A percentile compares a stretch with the other conserved stretches of the same genome.
Evolutionary conservation across 2,888 invertebrate genomes (phyloP).

Genomic region (Rhagium mordax): DNA sequence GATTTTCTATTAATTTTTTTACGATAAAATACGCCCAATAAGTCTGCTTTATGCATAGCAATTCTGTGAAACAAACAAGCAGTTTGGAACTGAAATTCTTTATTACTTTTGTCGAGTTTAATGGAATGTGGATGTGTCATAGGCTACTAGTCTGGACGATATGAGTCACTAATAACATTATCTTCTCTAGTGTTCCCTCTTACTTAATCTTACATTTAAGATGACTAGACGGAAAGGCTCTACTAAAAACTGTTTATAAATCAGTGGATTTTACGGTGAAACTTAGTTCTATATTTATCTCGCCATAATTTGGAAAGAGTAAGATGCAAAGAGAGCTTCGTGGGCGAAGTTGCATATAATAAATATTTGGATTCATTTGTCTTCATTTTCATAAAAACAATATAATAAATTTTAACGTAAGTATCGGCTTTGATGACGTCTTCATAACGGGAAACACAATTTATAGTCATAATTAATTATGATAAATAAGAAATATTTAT

Average conservation of each 20-base stretch:
- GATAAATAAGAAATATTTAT: no score
- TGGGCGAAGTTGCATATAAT: no score
- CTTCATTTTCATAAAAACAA: no score
- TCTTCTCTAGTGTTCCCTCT: not conserved
- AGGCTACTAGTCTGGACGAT: not conserved
- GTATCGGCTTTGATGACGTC: no score
- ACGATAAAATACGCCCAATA: no score
- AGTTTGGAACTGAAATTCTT: not conserved
- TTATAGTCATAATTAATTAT: no score
- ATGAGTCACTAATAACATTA: slow-evolving; percentile 15
- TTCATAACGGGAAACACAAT: no score
- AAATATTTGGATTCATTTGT: no score
- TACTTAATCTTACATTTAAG: not conserved
- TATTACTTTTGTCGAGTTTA: slow-evolving; percentile 1
- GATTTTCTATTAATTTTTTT: no score
- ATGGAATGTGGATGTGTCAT: slow-evolving; percentile 18
- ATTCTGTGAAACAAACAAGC: not conserved
- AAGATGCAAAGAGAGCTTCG: no score
- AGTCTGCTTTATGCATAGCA: no score
- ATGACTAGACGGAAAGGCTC: not conserved
- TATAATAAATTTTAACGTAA: no score
- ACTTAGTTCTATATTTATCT: not conserved
- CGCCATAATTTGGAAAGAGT: not conserved
- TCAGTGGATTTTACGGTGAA: not conserved
- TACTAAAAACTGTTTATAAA: not conserved